phyloP scores from a whole-genome alignment of 2,888 invertebrate genomes.

The Exocentrus adspersus region DNA sequence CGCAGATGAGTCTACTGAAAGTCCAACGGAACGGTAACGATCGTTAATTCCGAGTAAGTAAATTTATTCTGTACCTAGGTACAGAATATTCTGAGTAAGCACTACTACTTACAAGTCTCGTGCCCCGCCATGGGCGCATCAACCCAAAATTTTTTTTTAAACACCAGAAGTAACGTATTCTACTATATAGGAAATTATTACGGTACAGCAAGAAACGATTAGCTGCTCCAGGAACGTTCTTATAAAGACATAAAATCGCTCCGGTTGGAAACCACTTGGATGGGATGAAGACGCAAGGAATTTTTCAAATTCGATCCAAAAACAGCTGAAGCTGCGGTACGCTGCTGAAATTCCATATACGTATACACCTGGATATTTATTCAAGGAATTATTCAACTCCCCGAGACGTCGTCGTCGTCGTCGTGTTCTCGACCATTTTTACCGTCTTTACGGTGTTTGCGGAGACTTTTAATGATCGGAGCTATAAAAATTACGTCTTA shows the following conservation, averaged over 20 bases:
- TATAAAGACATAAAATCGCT: not conserved
- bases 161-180: too few species aligned
- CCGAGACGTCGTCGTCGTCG: not conserved
- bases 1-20: too few species aligned
- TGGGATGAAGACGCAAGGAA: not conserved
- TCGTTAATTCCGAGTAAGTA: slow-evolving; percentile 10
- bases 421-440: slow-evolving; percentile 5
- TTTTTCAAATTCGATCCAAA: not conserved
- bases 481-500: slow-evolving; percentile 8
- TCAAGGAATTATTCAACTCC: slow-evolving; percentile 5
- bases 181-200: too few species aligned
- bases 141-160: not conserved
- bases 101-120: slow-evolving; percentile 1
- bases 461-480: slow-evolving; percentile 12
- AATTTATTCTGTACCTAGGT: slow-evolving; percentile 6
- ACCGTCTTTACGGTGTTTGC: slow-evolving; percentile 8
- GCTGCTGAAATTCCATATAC: too few species aligned
- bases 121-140: not conserved
- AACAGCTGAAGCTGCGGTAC: not conserved
- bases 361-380: not conserved
- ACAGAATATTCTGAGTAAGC: not conserved
- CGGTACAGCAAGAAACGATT: too few species aligned
- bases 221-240: not conserved
- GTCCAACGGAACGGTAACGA: not conserved
- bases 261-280: too few species aligned